A percentile compares a stretch with the other conserved stretches of the same genome.
Evolutionary conservation across 2,113 vertebrate species (phyloP).

Genomic region (Brevimyrus niger): DNA sequence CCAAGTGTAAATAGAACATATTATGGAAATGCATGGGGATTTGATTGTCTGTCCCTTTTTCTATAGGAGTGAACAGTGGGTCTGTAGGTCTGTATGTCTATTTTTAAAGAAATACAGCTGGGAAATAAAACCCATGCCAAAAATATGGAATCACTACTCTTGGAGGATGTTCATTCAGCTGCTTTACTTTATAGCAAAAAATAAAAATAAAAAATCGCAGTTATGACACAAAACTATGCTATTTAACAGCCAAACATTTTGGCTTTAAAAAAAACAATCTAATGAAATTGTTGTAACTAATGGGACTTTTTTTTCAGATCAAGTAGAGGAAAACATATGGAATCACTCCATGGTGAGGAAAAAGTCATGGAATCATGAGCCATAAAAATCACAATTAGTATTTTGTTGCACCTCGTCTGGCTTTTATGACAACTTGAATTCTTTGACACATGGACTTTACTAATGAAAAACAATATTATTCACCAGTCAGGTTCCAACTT

Average conservation of each 20-base stretch:
- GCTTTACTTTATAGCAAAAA: background rate
- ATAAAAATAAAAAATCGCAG: background rate
- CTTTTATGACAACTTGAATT: background rate
- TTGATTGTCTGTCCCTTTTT: background rate
- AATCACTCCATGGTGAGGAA: background rate
- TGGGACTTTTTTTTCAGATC: background rate
- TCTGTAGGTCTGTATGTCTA: background rate
- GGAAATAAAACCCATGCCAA: background rate
- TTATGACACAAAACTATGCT: background rate
- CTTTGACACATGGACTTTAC: background rate
- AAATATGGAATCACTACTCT: background rate
- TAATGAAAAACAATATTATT: background rate
- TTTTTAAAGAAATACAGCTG: background rate
- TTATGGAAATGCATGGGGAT: background rate
- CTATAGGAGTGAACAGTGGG: background rate
- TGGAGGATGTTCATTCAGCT: background rate
- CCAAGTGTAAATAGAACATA: background rate
- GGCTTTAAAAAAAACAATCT: background rate
- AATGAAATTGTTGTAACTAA: background rate
- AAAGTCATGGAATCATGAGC: background rate
- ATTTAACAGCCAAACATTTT: background rate
- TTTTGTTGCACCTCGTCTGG: background rate
- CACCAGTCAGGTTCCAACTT: background rate
- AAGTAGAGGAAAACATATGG: background rate
- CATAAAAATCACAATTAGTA: background rate